Evolutionary conservation across 2,888 invertebrate genomes (phyloP).

Genomic region (Lysandra bellargus): DNA sequence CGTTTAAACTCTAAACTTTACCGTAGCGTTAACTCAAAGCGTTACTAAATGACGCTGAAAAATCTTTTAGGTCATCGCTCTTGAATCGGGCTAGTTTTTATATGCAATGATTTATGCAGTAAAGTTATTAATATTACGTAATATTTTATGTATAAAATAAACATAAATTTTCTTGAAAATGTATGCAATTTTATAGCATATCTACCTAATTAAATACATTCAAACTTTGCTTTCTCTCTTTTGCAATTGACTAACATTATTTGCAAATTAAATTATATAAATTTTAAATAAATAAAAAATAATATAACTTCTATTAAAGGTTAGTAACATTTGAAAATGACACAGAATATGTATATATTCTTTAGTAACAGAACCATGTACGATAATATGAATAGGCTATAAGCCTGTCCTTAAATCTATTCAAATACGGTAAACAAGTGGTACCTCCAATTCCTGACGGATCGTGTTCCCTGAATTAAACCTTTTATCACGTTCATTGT

Average conservation of each 20-base stretch:
- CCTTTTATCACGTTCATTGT: slow-evolving; percentile 11
- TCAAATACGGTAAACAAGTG: neutral
- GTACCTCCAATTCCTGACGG: neutral
- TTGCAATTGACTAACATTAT: neutral
- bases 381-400: too few relatives aligned
- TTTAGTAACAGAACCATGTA: too few relatives aligned
- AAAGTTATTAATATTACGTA: neutral
- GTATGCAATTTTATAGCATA: neutral
- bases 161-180: neutral
- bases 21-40: neutral
- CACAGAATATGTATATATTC: too few relatives aligned
- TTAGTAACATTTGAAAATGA: neutral
- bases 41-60: neutral
- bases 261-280: neutral
- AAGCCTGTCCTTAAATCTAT: neutral
- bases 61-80: neutral
- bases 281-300: neutral
- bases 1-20: neutral
- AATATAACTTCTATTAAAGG: neutral
- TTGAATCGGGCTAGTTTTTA: neutral
- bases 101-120: neutral
- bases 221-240: neutral
- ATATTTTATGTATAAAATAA: neutral
- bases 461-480: neutral
- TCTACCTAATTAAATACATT: neutral